phyloP scores from a whole-genome alignment of 2,797 vertebrate species.

The Columba guinea region DNA sequence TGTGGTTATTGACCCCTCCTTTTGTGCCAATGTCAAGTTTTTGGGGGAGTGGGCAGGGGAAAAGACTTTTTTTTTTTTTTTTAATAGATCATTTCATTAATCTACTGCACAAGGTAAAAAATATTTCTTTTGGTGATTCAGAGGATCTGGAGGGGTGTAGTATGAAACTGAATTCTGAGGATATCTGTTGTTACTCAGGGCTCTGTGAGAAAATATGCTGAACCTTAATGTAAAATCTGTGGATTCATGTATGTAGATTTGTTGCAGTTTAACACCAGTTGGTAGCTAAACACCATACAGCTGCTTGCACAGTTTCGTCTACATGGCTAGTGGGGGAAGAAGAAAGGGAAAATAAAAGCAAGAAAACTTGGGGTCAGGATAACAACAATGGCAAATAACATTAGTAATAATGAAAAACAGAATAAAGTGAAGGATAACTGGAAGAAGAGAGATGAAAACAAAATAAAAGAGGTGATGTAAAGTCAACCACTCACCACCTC shows the following conservation, averaged over 20 bases:
- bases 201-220: neutral
- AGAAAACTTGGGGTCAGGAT: neutral
- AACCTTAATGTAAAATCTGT: neutral
- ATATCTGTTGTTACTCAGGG: neutral
- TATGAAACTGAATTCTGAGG: neutral
- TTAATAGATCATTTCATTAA: neutral
- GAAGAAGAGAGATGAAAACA: neutral
- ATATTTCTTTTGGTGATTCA: neutral
- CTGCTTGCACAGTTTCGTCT: fast-evolving
- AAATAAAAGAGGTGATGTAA: neutral
- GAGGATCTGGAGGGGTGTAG: neutral
- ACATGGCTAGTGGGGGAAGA: fast-evolving
- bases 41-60: fast-evolving
- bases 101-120: neutral
- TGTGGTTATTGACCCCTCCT: neutral
- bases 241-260: neutral
- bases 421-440: neutral
- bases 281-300: neutral
- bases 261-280: neutral
- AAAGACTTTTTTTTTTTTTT: neutral
- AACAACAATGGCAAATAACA: neutral
- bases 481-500: neutral
- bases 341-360: neutral
- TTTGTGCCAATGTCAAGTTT: neutral
- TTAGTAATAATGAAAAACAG: neutral